Evolutionary conservation across 2,888 invertebrate species (phyloP), one percentile per base, ranked within the genome.

Genomic region (Cabera pusaria): DNA sequence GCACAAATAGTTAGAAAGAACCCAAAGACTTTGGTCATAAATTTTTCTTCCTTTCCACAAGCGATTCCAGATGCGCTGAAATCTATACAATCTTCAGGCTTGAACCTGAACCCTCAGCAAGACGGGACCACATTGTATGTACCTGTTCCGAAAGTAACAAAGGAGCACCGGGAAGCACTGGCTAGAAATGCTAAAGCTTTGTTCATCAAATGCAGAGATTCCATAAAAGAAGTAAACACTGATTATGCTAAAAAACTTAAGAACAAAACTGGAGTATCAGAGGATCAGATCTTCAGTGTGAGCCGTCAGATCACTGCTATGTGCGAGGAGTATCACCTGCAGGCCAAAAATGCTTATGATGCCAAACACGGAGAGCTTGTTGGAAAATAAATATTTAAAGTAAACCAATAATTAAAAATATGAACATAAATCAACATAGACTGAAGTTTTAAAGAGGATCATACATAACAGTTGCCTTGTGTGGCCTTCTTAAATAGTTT

Each of bases 61-160:
- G 95, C 94, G 4, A 94, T 96, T 59, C 95, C 95, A 4, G 91
- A 93, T 49, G 95, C 94, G 3, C 59, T 97, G 12, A 93, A 93
- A 64, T 93, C 96, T 1, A 91, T 98, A 26, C 80, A 90, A 33
- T 92, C 92, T 18, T 96, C 97, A 41, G 97, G 97, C 5, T 92
- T 98, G 90, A 97, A 97, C 76, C 83, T 98, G 35, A 98, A 96
- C 84, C 97, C 98, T 0, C 98, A 98, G 71, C 97, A 97, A 76
- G 98, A 98, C 70, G 97, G 97, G 9, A 97, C 96, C 1, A 96
- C 95, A 1, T 78, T 98, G 26, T 98, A 92, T 76, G 91, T 98
- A 31, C 95, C 96, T 18, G 91, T 97, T 52, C 97, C 98, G 5
- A 97, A 97, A 79, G 95, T 99, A 0, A 98, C 98, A 0, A 95